These are phyloP conservation scores for Noctua janthina DNA, from an alignment of 2,888 invertebrate genomes.

Conservation along the genomic window DNA sequence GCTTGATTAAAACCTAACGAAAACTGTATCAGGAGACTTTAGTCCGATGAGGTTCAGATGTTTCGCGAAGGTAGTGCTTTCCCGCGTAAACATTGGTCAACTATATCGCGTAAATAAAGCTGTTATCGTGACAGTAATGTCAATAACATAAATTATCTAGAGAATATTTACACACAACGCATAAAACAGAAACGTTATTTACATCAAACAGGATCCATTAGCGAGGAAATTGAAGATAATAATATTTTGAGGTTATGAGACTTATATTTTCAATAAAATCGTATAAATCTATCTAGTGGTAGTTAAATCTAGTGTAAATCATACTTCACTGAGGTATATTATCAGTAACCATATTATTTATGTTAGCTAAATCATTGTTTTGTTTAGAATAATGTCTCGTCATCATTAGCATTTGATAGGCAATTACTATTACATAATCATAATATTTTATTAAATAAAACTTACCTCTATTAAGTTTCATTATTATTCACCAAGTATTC, in stretches of 20 bases:
- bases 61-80: conserved; percentile 63
- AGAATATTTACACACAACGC: conserved; percentile 14
- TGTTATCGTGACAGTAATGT: conserved; percentile 32
- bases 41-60: background rate
- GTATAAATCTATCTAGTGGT: background rate
- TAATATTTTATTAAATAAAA: conserved; percentile 60
- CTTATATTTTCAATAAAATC: conserved; percentile 42
- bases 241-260: conserved; percentile 66
- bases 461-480: conserved; percentile 79
- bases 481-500: conserved; percentile 64
- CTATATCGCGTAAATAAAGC: conserved; percentile 25
- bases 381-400: conserved; percentile 69
- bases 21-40: background rate
- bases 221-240: conserved; percentile 55
- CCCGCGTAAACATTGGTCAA: conserved; percentile 77
- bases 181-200: conserved; percentile 19
- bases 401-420: conserved; percentile 68
- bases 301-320: conserved; percentile 21
- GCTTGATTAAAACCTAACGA: background rate
- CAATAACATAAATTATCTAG: conserved; percentile 1
- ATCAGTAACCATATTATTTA: background rate
- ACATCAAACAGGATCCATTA: conserved; percentile 32
- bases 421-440: conserved; percentile 83
- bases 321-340: background rate
- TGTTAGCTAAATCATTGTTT: conserved; percentile 12